Evolutionary conservation across 2,113 vertebrate genomes (phyloP).

Genomic region (Nerophis lumbriciformis): DNA sequence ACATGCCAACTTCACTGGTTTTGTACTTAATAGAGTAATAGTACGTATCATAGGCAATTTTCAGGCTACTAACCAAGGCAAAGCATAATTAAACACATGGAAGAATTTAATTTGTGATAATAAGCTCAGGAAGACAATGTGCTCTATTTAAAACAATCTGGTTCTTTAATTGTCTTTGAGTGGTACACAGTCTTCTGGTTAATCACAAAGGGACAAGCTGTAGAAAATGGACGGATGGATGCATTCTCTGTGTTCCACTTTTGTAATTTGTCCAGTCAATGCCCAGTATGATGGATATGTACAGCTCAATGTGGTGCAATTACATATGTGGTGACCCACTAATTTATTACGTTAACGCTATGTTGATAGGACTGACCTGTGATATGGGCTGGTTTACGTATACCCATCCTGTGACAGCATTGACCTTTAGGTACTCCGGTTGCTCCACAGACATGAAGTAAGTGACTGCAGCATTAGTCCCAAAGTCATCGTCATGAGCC

Average conservation of each 20-base stretch:
- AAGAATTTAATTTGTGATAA: slow-evolving; percentile 19
- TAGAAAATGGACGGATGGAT: too few relatives aligned
- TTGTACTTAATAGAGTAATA: slow-evolving; percentile 12
- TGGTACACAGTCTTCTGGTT: not conserved
- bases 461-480: slow-evolving; percentile 77
- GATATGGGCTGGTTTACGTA: slow-evolving; percentile 82
- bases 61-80: slow-evolving; percentile 29
- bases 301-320: not conserved
- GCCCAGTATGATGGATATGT: slow-evolving; percentile 23
- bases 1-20: too few relatives aligned
- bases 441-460: slow-evolving; percentile 78
- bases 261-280: not conserved
- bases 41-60: slow-evolving; percentile 1
- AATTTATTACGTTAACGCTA: too few relatives aligned
- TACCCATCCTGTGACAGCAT: slow-evolving; percentile 83
- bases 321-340: too few relatives aligned
- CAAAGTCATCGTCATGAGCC: slow-evolving; percentile 81
- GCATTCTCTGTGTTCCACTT: not conserved
- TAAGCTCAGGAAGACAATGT: not conserved
- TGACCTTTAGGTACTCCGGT: slow-evolving; percentile 78
- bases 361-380: slow-evolving; percentile 67
- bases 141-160: not conserved
- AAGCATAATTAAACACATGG: slow-evolving; percentile 23
- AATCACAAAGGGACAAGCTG: too few relatives aligned
- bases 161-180: not conserved